phyloP scores from a whole-genome alignment of 1,140 invertebrate genomes.

The Anastrepha obliqua region DNA sequence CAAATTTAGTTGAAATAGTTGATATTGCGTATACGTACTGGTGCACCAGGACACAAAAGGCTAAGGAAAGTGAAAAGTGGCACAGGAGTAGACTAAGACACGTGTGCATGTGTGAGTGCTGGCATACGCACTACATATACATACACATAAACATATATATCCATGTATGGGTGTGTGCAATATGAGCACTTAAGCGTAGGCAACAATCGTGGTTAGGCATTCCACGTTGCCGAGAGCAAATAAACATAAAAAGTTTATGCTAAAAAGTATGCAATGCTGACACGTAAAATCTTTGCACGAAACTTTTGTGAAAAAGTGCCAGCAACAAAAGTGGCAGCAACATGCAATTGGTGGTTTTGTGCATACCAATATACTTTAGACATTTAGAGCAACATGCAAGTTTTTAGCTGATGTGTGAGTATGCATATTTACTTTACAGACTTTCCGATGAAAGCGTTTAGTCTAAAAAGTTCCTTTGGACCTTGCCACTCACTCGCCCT shows the following conservation, averaged over 20 bases:
- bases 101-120: background rate
- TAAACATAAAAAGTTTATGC: slow-evolving; percentile 35
- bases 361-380: background rate
- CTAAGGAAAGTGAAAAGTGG: background rate
- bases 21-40: slow-evolving; percentile 8
- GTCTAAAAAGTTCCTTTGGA: slow-evolving; percentile 30
- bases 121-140: background rate
- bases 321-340: background rate
- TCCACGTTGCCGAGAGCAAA: background rate
- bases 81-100: background rate
- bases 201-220: slow-evolving; percentile 14
- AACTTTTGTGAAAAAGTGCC: slow-evolving; percentile 37
- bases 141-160: background rate
- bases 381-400: background rate
- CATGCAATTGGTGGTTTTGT: background rate
- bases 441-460: slow-evolving; percentile 33
- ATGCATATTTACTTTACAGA: slow-evolving; percentile 19
- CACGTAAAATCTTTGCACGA: slow-evolving; percentile 40
- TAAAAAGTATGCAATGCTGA: slow-evolving; percentile 13
- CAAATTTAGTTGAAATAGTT: slow-evolving; percentile 14
- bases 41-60: background rate
- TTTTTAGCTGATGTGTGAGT: background rate
- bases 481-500: background rate
- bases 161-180: background rate
- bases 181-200: background rate